Conservation (phyloP, 2,113 vertebrate species). For the Porphyrio hochstetteri region DNA sequence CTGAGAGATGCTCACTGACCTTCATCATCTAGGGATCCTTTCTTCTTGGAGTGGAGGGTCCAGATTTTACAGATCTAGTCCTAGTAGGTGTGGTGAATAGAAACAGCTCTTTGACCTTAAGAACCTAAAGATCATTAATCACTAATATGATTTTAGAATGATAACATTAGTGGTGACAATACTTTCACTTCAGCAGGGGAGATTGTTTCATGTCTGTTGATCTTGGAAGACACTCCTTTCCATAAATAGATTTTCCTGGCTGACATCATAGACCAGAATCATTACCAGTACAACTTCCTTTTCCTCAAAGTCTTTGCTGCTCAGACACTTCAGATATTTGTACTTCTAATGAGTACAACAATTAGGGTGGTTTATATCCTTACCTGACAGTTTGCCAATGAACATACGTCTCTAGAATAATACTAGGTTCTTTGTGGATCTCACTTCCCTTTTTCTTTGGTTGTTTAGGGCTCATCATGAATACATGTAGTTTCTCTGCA, state of each 20-base stretch:
- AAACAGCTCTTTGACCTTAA: background rate
- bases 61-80: background rate
- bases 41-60: background rate
- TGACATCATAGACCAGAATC: background rate
- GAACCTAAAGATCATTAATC: background rate
- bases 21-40: background rate
- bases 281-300: background rate
- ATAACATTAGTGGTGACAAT: background rate
- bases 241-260: background rate
- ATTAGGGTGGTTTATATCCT: background rate
- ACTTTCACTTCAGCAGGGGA: background rate
- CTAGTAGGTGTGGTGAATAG: background rate
- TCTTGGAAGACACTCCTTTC: background rate
- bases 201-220: background rate
- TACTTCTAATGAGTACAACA: background rate
- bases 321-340: background rate
- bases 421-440: background rate
- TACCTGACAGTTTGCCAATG: background rate
- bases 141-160: background rate
- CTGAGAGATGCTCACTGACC: background rate
- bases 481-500: background rate
- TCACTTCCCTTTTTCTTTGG: background rate
- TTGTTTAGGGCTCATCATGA: background rate
- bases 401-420: background rate
- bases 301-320: background rate